Conservation (phyloP, 2,888 invertebrate species). For the Drosophila subquinaria region DNA sequence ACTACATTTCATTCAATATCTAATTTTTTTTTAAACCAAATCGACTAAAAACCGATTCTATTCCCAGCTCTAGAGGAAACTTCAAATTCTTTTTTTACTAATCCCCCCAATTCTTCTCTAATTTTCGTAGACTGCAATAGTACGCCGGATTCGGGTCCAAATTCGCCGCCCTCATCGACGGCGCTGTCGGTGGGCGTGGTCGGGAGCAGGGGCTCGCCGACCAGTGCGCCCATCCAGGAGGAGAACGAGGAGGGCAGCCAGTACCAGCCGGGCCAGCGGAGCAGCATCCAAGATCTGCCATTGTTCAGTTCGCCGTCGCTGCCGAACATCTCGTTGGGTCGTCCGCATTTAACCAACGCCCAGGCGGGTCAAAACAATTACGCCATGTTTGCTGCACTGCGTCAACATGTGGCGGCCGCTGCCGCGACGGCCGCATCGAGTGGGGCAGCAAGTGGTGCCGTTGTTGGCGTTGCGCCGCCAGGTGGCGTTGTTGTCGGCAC, state of each 20-base stretch:
- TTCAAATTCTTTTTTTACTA: not conserved
- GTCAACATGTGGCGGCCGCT: constrained; percentile 76
- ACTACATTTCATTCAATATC: no score
- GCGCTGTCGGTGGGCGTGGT: constrained; percentile 83
- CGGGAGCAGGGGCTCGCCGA: constrained; percentile 89
- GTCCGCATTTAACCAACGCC: constrained; percentile 88
- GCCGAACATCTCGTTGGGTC: constrained; percentile 97
- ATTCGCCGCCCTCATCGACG: constrained; percentile 89
- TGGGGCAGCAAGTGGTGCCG: constrained; percentile 16
- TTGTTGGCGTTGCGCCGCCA: not conserved
- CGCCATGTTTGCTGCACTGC: constrained; percentile 83
- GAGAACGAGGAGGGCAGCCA: constrained; percentile 91
- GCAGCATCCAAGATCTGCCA: constrained; percentile 90
- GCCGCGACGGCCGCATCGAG: constrained; percentile 53
- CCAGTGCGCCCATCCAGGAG: constrained; percentile 91
- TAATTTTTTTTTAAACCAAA: no score
- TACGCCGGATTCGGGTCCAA: constrained; percentile 91
- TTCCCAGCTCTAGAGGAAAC: no score
- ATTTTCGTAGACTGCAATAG: constrained; percentile 86
- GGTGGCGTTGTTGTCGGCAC: constrained; percentile 55
- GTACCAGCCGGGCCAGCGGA: constrained; percentile 88
- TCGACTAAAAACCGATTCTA: no score
- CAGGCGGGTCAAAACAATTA: constrained; percentile 76
- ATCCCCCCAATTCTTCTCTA: not conserved
- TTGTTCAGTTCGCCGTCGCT: constrained; percentile 98